These are phyloP conservation scores for Euphonia xanthogaster DNA, from an alignment of 2,797 vertebrate species.

Conservation along the genomic window DNA sequence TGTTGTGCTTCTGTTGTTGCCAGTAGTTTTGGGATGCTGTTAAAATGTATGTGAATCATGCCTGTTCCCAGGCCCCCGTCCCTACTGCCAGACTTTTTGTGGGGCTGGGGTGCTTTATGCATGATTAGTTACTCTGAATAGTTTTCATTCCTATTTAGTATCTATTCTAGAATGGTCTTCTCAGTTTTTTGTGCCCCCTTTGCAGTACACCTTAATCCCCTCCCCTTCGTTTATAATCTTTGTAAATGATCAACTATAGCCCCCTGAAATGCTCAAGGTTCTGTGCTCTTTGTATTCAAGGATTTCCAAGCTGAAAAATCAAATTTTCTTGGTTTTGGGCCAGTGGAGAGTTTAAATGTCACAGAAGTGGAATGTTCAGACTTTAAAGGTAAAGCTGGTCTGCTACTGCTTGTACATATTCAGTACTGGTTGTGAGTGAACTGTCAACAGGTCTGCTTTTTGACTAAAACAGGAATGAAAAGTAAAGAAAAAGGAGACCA, in stretches of 20 bases:
- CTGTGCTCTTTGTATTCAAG: neutral
- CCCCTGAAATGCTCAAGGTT: neutral
- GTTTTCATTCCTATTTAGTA: neutral
- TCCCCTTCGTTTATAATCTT: neutral
- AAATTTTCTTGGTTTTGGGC: neutral
- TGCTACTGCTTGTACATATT: neutral
- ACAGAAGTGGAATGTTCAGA: neutral
- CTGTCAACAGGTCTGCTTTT: neutral
- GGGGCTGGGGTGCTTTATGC: neutral
- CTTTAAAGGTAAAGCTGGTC: neutral
- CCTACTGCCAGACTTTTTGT: neutral
- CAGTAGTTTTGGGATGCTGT: neutral
- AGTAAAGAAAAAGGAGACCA: neutral
- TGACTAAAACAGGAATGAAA: neutral
- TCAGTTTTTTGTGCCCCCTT: neutral
- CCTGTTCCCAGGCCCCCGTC: neutral
- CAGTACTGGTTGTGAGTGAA: neutral
- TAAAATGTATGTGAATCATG: neutral
- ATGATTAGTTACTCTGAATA: neutral
- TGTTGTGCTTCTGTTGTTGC: constrained; percentile 9
- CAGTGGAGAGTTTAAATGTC: neutral
- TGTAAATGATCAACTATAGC: neutral
- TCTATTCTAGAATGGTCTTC: neutral
- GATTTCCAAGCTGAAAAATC: neutral
- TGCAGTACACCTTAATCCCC: neutral